Base-by-base conservation (phyloP, 2,113 vertebrate species). In the Ophiodon elongatus region DNA sequence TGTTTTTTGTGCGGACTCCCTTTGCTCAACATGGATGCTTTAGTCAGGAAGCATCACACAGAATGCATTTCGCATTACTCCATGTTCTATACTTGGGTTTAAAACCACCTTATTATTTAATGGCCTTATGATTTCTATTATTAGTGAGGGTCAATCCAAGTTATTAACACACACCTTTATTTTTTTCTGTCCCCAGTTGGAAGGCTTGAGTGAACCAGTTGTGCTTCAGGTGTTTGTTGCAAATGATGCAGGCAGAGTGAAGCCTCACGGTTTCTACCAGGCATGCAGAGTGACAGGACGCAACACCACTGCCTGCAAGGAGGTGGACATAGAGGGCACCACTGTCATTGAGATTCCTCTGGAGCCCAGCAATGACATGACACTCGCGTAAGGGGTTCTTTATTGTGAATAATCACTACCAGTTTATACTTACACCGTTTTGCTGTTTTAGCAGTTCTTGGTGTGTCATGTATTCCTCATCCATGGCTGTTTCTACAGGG, bases 191-290 rank as follows among this genome's bases (percentile, higher is more conserved):
- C 63, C 70, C 2, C 92, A 99, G 98, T 91, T 99, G 96, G 98
- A 99, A 91, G 98, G 98, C 69, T 96, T 98, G 86, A 98, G 93
- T 31, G 98, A 99, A 88, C 95, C 98, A 4, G 98, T 98, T 87
- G 95, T 98, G 80, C 96, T 99, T 67, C 98, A 99, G 89, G 97
- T 99, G n/a, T 99, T 99, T 76, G 98, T 99, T 88, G 98, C 98
- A 1, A 99, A 98, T 19, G 98, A 99, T 86, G 97, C 98, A 0
- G 98, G 98, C 25, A 96, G 98, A 50, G 97, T 99, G 90, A 99
- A 99, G 89, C 98, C 98, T 0, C 98, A 99, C 0, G 98, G 98
- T 25, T 99, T 99, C 95, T 99, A 99, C 93, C 98, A 99, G 95
- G 98, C 98, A 45, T 99, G 98, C 89, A 95, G 96, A 79, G 98